Percentiles rank a stretch among this genome's conserved stretches.
These are phyloP conservation scores for Macrotrachela quadricornifera DNA, from an alignment of 1,140 invertebrate species.

Conservation along the genomic window DNA sequence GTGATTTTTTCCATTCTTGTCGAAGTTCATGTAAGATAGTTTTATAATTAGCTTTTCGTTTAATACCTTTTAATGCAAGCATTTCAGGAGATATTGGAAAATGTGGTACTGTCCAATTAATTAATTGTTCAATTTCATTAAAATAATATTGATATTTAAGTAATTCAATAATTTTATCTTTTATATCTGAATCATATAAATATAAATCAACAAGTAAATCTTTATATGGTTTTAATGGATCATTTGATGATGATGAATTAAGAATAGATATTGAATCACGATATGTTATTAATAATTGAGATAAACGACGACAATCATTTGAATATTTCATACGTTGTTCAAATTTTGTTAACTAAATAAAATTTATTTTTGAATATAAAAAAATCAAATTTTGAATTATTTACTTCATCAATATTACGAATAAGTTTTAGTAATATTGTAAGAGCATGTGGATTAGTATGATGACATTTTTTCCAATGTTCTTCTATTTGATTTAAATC, in stretches of 20 bases:
- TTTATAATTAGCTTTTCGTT: constrained; percentile 22
- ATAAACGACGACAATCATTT: constrained; percentile 55
- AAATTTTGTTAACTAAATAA: constrained; percentile 37
- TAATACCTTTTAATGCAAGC: constrained; percentile 42
- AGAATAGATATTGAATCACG: constrained; percentile 28
- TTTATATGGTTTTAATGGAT: constrained; percentile 43
- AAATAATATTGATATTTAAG: constrained; percentile 55
- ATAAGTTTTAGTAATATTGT: neutral
- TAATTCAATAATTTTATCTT: constrained; percentile 43
- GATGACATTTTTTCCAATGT: neutral
- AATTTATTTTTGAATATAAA: constrained; percentile 8
- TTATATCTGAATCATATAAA: constrained; percentile 38
- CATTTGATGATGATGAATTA: constrained; percentile 10
- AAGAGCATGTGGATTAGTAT: neutral
- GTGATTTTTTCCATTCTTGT: constrained; percentile 47
- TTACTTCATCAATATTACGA: neutral
- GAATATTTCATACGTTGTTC: constrained; percentile 62
- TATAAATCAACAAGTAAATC: constrained; percentile 41
- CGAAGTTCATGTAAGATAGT: constrained; percentile 40
- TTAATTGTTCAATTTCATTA: constrained; percentile 42
- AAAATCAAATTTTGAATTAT: constrained; percentile 34
- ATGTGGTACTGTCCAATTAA: constrained; percentile 45
- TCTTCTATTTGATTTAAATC: too few species aligned
- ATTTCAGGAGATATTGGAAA: constrained; percentile 59
- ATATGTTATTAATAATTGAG: constrained; percentile 51